A percentile compares a stretch with the other conserved stretches of the same genome.
phyloP scores from a whole-genome alignment of 2,888 invertebrate genomes.

The Homarus gammarus region DNA sequence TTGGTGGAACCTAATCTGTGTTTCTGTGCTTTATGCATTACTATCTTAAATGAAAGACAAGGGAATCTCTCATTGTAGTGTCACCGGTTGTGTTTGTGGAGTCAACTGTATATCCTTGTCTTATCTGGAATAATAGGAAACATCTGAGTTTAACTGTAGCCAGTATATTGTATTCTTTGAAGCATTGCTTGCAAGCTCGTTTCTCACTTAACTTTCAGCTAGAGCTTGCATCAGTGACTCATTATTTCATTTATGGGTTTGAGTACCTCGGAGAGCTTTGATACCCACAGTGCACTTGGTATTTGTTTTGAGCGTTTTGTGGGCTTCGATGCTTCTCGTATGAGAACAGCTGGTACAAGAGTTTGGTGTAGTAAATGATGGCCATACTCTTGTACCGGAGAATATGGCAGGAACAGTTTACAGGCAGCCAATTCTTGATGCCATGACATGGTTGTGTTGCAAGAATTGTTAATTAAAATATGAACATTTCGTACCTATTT shows the following conservation, averaged over 20 bases:
- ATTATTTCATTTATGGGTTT: not conserved
- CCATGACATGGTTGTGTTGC: not conserved
- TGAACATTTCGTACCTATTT: not conserved
- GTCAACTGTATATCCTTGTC: conserved; percentile 29
- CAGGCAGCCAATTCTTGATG: conserved; percentile 1
- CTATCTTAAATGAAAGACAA: not conserved
- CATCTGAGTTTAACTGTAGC: not conserved
- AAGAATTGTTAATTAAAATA: not conserved
- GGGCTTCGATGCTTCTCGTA: conserved; percentile 16
- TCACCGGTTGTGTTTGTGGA: not conserved
- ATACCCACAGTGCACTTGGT: conserved; percentile 54
- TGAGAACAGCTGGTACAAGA: conserved; percentile 26
- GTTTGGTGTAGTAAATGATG: not conserved
- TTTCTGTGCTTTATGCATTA: not conserved
- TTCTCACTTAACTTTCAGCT: no score
- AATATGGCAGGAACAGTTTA: not conserved
- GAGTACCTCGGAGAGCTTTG: conserved; percentile 2
- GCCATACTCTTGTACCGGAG: conserved; percentile 25
- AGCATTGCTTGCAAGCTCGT: not conserved
- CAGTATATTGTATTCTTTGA: conserved; percentile 9
- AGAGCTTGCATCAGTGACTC: not conserved
- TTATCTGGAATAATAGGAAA: not conserved
- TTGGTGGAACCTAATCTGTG: not conserved
- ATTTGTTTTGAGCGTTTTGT: conserved; percentile 67
- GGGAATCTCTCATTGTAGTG: conserved; percentile 24